Base-by-base conservation (phyloP, 2,113 vertebrate species). In the Syrmaticus mikado region DNA sequence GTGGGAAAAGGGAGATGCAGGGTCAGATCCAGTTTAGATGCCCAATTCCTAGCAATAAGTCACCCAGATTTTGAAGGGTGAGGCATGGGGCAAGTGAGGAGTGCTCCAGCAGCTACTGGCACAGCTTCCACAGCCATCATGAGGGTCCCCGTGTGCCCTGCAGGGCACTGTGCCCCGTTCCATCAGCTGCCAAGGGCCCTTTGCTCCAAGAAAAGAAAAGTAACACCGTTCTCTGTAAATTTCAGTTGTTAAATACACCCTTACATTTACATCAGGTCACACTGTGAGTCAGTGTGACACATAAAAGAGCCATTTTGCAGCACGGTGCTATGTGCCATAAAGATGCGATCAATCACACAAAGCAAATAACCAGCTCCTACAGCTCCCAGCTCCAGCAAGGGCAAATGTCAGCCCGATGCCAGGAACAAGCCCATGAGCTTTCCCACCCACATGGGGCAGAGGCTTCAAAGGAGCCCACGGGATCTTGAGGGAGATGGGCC, bases 321-420 rank as follows among this genome's bases (percentile, higher is more conserved):
- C 67, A 66, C 92, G 65, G 81, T 0, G 0, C 13, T 67, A 6
- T 10, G 84, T 72, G 78, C 88, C 81, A 57, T 32, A 46, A 30
- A 86, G 73, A 93, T 52, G 83, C 82, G 89, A 95, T 92, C 89
- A 90, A 84, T 94, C 89, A 94, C 62, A 40, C 77, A 66, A 60
- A 94, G 70, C 94, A 95, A 94, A 94, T 18, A 94, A 36, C 70
- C 70, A 85, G 80, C 53, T 84, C 58, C 86, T 72, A 46, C 75
- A 86, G 3, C 79, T 6, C 19, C 52, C 2, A 1, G 52, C 4
- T 48, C 74, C 92, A 95, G 62, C 78, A 52, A 89, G 89, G 71
- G 36, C 89, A 92, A 93, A 89, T 21, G 86, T 65, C 81, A 92
- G 43, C 90, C 43, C 62, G 22, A 77, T 57, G 86, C 38, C 36